Percentiles rank a stretch among this genome's conserved stretches.
Evolutionary conservation across 1,140 invertebrate species (phyloP).

Genomic region (Drosophila kurseongensis): DNA sequence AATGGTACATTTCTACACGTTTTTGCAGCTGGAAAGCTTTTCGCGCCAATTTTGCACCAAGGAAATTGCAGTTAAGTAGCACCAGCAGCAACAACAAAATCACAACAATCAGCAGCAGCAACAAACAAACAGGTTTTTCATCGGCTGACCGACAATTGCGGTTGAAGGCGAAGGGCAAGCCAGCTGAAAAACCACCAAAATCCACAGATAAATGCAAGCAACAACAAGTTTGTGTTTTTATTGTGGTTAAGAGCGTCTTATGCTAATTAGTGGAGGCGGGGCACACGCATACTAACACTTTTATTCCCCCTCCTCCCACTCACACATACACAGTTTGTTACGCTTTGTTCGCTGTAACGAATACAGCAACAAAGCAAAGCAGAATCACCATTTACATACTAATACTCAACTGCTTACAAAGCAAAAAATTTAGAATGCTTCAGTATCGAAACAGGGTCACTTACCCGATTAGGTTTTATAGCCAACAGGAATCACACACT

Average conservation of each 20-base stretch:
- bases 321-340: constrained; percentile 47
- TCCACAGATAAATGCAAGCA: constrained; percentile 48
- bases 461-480: constrained; percentile 33
- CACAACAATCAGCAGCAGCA: constrained; percentile 57
- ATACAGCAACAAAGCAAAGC: constrained; percentile 54
- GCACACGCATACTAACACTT: constrained; percentile 18
- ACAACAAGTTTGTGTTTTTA: constrained; percentile 59
- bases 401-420: constrained; percentile 19
- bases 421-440: constrained; percentile 14
- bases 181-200: constrained; percentile 44
- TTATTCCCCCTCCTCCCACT: background rate
- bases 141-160: constrained; percentile 67
- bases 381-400: constrained; percentile 29
- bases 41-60: constrained; percentile 70
- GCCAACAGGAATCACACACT: background rate
- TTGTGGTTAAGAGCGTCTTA: constrained; percentile 46
- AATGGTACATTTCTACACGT: constrained; percentile 53
- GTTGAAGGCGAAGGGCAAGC: constrained; percentile 73
- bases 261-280: constrained; percentile 65
- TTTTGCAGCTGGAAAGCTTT: constrained; percentile 73
- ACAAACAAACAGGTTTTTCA: constrained; percentile 71
- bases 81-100: constrained; percentile 60
- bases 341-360: constrained; percentile 60
- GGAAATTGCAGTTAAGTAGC: constrained; percentile 53
- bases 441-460: constrained; percentile 16